These are phyloP conservation scores for Gnathonemus echidnorhynchus DNA, from an alignment of 2,113 vertebrate genomes.

Conservation along the genomic window DNA sequence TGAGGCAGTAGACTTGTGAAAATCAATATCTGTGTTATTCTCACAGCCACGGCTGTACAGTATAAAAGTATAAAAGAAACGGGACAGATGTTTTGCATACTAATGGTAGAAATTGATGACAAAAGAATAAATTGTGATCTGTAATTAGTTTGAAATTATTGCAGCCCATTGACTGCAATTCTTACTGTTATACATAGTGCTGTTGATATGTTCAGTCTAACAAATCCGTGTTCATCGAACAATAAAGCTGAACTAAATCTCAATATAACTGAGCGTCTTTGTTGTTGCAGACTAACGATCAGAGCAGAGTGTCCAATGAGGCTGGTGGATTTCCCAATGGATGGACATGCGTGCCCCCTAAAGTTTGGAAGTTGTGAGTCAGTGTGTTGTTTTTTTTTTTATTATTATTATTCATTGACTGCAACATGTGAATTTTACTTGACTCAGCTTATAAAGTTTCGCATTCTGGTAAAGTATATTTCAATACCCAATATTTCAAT, in stretches of 20 bases:
- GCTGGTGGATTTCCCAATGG: neutral
- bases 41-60: too few species aligned
- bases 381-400: neutral
- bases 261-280: neutral
- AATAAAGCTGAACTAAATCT: neutral
- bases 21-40: too few species aligned
- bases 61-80: neutral
- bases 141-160: neutral
- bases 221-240: neutral
- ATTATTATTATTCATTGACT: neutral
- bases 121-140: neutral
- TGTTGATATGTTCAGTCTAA: neutral
- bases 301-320: neutral
- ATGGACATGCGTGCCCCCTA: neutral
- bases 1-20: too few species aligned
- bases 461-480: too few species aligned
- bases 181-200: neutral
- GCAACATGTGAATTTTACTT: neutral
- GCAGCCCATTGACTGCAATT: neutral
- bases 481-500: too few species aligned
- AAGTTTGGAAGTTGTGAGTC: neutral
- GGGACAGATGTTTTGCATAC: neutral
- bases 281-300: neutral
- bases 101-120: neutral
- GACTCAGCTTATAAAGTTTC: neutral